Conservation (phyloP, 1,140 invertebrate species). For the Aphis gossypii region DNA sequence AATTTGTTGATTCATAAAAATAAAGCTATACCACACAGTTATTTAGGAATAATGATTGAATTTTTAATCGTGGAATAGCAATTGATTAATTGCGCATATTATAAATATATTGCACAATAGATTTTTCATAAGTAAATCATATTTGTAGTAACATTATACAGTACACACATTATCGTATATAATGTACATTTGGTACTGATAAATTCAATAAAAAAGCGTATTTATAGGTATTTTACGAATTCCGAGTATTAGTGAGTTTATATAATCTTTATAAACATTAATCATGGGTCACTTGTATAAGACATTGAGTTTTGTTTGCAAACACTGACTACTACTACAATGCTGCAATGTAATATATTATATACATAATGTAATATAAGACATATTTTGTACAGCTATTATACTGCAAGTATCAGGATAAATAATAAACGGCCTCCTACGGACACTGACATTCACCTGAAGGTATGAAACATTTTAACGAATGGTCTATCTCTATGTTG, state of each 20-base stretch:
- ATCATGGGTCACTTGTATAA: not conserved
- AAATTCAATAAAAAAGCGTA: not conserved
- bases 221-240: not conserved
- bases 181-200: no score
- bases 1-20: not conserved
- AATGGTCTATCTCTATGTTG: slow-evolving; percentile 69
- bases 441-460: slow-evolving; percentile 37
- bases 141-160: not conserved
- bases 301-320: not conserved
- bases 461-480: slow-evolving; percentile 60
- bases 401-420: not conserved
- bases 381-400: not conserved
- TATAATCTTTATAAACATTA: not conserved
- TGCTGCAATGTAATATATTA: not conserved
- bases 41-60: not conserved
- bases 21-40: not conserved
- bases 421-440: not conserved
- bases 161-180: not conserved
- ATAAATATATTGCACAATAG: not conserved
- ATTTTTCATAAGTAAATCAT: not conserved
- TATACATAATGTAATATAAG: not conserved
- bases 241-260: not conserved
- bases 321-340: not conserved
- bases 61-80: not conserved
- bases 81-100: not conserved